Evolutionary conservation across 2,113 vertebrate species (phyloP).

Genomic region (Sphaerodactylus townsendi): DNA sequence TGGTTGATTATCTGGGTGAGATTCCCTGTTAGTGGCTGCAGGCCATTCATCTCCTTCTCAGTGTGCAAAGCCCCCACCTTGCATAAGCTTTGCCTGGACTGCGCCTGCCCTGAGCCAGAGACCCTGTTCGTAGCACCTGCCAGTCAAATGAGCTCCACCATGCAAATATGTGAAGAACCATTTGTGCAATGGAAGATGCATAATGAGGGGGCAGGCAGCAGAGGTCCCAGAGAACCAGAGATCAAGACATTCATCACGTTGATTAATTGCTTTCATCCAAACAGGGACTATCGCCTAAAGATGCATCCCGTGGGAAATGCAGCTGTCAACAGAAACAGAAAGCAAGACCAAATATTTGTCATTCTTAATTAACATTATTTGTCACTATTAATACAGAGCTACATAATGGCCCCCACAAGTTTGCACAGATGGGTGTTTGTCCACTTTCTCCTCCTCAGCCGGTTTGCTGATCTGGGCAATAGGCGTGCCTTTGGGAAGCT

Average conservation of each 20-base stretch:
- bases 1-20: too few species aligned
- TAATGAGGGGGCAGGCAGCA: neutral
- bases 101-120: too few species aligned
- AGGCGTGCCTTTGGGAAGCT: neutral
- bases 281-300: neutral
- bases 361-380: constrained; percentile 11
- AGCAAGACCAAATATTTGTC: constrained; percentile 7
- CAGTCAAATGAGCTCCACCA: neutral
- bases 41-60: neutral
- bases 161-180: neutral
- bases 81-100: neutral
- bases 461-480: neutral
- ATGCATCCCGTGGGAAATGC: neutral
- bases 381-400: neutral
- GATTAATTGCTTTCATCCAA: neutral
- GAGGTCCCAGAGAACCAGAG: neutral
- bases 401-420: neutral
- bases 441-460: neutral
- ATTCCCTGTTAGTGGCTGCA: neutral
- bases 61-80: neutral
- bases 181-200: neutral
- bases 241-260: neutral
- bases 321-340: neutral
- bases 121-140: neutral
- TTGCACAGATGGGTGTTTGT: neutral